Evolutionary conservation across 1,140 invertebrate genomes (phyloP).

Genomic region (Maconellicoccus hirsutus): DNA sequence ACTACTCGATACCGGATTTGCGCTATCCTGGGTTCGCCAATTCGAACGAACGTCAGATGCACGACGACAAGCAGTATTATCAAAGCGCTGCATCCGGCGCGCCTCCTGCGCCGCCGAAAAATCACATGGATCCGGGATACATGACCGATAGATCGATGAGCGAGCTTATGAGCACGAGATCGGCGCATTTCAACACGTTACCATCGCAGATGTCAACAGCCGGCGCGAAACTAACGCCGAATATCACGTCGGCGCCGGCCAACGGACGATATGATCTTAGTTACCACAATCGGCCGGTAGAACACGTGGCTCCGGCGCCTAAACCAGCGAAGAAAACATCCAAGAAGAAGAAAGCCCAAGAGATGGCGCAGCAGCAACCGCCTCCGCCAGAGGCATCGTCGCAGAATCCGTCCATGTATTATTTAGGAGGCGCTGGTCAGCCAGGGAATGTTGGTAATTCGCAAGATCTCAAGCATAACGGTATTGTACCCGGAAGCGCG

Average conservation of each 20-base stretch:
- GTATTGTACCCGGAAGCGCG: constrained; percentile 51
- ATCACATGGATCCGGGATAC: background rate
- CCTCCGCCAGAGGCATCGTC: constrained; percentile 24
- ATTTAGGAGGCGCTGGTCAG: constrained; percentile 42
- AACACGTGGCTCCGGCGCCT: constrained; percentile 3
- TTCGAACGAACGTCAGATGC: background rate
- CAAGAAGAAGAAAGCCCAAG: constrained; percentile 32
- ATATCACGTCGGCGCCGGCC: background rate
- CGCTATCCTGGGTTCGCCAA: background rate
- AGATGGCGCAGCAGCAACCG: constrained; percentile 27
- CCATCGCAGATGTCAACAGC: too few relatives aligned
- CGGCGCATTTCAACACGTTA: background rate
- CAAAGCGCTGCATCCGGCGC: background rate
- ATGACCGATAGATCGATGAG: background rate
- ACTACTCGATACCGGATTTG: background rate
- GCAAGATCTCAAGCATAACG: constrained; percentile 36
- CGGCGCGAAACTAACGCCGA: too few relatives aligned
- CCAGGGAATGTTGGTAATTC: constrained; percentile 43
- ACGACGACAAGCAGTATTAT: background rate
- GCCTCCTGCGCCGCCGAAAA: background rate
- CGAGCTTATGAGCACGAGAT: background rate
- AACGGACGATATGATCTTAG: constrained; percentile 23
- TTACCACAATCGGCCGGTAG: constrained; percentile 21
- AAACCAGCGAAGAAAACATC: constrained; percentile 27
- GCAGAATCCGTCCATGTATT: constrained; percentile 29